Base-by-base conservation (phyloP, 2,797 vertebrate genomes). In the Chrosomus eos region DNA sequence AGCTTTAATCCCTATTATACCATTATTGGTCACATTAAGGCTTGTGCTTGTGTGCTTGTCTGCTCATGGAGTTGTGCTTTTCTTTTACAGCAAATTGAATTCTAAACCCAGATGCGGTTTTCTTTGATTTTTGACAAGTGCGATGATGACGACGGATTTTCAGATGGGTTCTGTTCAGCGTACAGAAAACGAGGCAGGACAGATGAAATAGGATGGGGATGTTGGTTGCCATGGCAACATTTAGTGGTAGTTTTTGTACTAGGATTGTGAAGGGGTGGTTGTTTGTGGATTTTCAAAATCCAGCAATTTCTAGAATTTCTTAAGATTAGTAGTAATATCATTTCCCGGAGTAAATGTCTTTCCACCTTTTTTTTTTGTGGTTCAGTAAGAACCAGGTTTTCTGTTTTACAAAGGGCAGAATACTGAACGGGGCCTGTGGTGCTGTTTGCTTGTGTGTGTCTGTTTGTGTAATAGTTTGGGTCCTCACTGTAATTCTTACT, bases 161-260 rank as follows among this genome's bases (percentile, higher is more conserved):
- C 62, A 80, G 13, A 80, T 80, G 48, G 55, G 38, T 66, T 64
- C n/a, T 74, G 23, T 66, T 79, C 73, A 82, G 81, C 53, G 31
- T 68, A 55, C 82, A 78, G 77, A 86, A 86, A 70, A 84, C 14
- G 40, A 82, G 70, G 68, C 45, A 74, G 77, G 74, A 82, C 82
- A 80, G 86, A 70, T 87, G 86, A 86, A 86, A 83, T 83, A 45
- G 71, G 75, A 73, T 78, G 71, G 71, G 71, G 48, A 84, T 60
- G 64, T 33, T 13, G 43, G 88, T 89, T 88, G 88, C 78, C 67
- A 75, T 85, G 77, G 85, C 76, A 87, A 89, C 87, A 19, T 55
- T 40, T 26, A 62, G 48, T 71, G 62, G 74, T 77, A 43, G 33
- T 43, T 85, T 83, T 82, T 67, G 51, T 78, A 33, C 81, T 64